These are phyloP conservation scores for Luidia sarsii DNA, from an alignment of 53 echinoderm and acorn worm species.

Conservation along the genomic window DNA sequence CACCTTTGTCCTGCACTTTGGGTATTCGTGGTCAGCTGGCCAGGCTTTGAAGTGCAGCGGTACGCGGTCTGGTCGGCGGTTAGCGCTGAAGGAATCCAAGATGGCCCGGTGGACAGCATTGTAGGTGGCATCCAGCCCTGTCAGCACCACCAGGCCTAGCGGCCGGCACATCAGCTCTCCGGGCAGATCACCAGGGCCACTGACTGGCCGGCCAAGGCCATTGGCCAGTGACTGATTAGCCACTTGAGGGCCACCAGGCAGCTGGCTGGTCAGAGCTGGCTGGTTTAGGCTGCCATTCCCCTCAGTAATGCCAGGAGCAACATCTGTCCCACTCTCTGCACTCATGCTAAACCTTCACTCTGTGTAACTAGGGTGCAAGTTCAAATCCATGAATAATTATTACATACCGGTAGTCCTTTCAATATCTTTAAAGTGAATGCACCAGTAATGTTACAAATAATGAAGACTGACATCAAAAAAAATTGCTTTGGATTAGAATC, in stretches of 20 bases:
- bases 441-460: too few species aligned
- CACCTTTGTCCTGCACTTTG: slow-evolving; percentile 98
- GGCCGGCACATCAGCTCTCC: slow-evolving; percentile 83
- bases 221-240: too few species aligned
- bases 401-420: too few species aligned
- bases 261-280: slow-evolving; percentile 5
- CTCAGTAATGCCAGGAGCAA: neutral
- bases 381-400: too few species aligned
- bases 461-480: too few species aligned
- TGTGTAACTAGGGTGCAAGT: too few species aligned
- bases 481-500: too few species aligned
- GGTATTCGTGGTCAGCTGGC: slow-evolving; percentile 96
- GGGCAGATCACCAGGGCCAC: slow-evolving; percentile 83
- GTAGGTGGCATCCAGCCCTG: slow-evolving; percentile 88
- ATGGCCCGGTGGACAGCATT: slow-evolving; percentile 95
- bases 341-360: too few species aligned
- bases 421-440: too few species aligned
- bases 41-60: slow-evolving; percentile 83
- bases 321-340: neutral
- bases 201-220: too few species aligned
- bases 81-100: slow-evolving; percentile 97
- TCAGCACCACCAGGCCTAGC: slow-evolving; percentile 87
- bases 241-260: neutral
- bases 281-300: neutral
- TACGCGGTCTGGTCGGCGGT: slow-evolving; percentile 87